Base-by-base conservation (phyloP, 2,797 vertebrate species). In the Gambelia wislizenii region DNA sequence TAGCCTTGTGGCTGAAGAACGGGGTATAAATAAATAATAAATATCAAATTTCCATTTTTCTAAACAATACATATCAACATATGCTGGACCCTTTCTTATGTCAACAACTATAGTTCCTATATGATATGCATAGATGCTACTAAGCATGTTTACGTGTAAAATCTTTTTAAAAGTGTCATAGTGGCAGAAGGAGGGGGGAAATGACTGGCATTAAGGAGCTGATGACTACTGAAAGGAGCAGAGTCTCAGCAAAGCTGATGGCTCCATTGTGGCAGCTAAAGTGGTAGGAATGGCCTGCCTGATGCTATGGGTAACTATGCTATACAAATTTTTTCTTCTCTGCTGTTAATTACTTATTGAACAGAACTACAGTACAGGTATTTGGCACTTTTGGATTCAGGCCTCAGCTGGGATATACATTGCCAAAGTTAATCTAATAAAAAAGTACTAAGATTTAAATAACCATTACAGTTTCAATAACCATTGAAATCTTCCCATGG, bases 401-500 rank as follows among this genome's bases (percentile, higher is more conserved):
- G 44, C 30, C 20, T 52, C 47, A 75, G 44, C 5, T 59, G 52
- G 52, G 14, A 69, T 79, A 2, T 39, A 69, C 4, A 25, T 52
- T 20, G 14, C 52, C 47, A 77, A 83, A 16, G 22, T 59, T 59
- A 59, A 33, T 59, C 42, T 78, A 89, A 83, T 30, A 44, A 42
- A 78, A 56, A 76, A 16, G 3, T 39, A 75, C 27, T 84, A 36
- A 54, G 74, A 70, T 70, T 22, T 56, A 44, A 52, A 36, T 22
- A 83, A 88, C 69, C 30, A 56, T 30, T 75, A 33, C n/a, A 10
- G 78, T 84, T 74, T 75, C n/a, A n/a, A n/a, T n/a, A n/a, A n/a
- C n/a, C n/a, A n/a, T n/a, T 56, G 93, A 91, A 92, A 93, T 95
- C 95, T 92, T 88, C n/a, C 33, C 92, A 67, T 89, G 90, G 92